phyloP scores from a whole-genome alignment of 2,888 invertebrate genomes.

The Deroplatys truncata region DNA sequence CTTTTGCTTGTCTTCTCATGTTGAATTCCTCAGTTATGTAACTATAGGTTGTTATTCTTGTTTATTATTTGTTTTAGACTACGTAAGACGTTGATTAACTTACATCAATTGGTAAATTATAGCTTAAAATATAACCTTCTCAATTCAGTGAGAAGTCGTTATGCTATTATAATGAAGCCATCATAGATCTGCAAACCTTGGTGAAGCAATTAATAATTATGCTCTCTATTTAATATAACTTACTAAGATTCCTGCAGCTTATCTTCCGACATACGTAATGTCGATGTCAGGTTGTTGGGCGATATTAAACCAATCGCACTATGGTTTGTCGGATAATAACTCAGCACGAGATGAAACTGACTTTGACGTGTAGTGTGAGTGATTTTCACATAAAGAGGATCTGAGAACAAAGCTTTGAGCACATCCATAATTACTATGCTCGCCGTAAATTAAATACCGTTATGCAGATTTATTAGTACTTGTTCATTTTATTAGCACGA shows the following conservation, averaged over 20 bases:
- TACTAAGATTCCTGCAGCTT: neutral
- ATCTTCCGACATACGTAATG: too few relatives aligned
- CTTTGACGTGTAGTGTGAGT: neutral
- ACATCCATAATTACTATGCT: neutral
- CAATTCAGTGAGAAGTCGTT: too few relatives aligned
- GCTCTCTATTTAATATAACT: neutral
- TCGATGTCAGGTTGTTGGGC: neutral
- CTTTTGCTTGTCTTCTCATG: too few relatives aligned
- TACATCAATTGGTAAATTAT: too few relatives aligned
- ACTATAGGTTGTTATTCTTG: too few relatives aligned
- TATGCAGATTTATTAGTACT: neutral
- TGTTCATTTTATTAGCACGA: neutral
- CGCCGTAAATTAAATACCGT: too few relatives aligned
- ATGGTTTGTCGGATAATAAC: neutral
- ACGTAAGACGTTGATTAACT: too few relatives aligned
- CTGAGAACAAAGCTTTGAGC: neutral
- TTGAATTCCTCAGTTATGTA: too few relatives aligned
- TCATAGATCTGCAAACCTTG: neutral
- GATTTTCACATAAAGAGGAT: neutral
- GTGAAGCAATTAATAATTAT: neutral
- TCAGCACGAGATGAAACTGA: neutral
- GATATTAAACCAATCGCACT: neutral
- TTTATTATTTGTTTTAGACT: too few relatives aligned
- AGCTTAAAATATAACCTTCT: too few relatives aligned
- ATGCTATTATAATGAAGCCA: neutral